Percentiles rank a stretch among this genome's conserved stretches.
Conservation (phyloP, 2,888 invertebrate species). For the Cephus nigrinus region DNA sequence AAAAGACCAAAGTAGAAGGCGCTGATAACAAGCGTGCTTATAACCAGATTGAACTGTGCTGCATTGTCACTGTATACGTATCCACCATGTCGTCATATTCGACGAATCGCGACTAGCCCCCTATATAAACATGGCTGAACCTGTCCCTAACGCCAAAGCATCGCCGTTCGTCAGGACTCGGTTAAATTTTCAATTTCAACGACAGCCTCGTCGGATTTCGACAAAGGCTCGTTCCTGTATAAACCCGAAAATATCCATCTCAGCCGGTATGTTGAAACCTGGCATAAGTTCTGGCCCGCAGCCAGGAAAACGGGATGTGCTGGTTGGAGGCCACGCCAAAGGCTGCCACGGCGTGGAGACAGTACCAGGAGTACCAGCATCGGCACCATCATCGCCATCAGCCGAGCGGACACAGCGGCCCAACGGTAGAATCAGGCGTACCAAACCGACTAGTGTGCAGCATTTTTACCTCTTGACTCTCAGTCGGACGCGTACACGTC, state of each 20-base stretch:
- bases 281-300: constrained; percentile 61
- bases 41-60: neutral
- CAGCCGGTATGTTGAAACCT: constrained; percentile 62
- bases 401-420: neutral
- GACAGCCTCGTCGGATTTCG: neutral
- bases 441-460: neutral
- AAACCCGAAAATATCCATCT: constrained; percentile 65
- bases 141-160: neutral
- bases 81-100: neutral
- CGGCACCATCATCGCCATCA: neutral
- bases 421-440: neutral
- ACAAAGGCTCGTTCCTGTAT: constrained; percentile 10
- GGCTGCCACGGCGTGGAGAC: neutral
- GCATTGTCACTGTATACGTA: neutral
- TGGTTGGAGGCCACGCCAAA: neutral
- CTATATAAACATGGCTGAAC: neutral
- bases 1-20: too few species aligned
- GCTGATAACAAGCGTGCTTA: too few species aligned
- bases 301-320: constrained; percentile 42
- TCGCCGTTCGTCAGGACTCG: neutral
- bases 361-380: neutral
- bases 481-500: neutral
- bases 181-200: neutral
- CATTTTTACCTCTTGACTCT: neutral
- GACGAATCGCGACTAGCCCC: neutral